Evolutionary conservation across 2,113 vertebrate genomes (phyloP).

Genomic region (Cyanoramphus novaezelandiae): DNA sequence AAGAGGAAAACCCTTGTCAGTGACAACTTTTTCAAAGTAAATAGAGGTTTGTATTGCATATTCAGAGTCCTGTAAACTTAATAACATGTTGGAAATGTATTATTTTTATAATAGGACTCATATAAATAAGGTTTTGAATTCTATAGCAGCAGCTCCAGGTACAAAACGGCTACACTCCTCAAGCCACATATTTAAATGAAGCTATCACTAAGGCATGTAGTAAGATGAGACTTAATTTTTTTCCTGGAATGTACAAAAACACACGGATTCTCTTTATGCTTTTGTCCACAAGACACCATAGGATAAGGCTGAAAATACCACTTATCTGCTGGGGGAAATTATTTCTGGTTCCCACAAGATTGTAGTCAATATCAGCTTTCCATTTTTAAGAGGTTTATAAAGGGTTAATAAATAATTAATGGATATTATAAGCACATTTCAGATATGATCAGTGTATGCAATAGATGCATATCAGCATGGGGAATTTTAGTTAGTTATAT

Average conservation of each 20-base stretch:
- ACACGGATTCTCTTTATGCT: background rate
- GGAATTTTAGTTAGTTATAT: background rate
- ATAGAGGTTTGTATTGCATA: background rate
- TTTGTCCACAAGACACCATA: background rate
- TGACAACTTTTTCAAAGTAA: background rate
- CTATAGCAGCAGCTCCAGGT: background rate
- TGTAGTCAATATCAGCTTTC: background rate
- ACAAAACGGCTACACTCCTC: background rate
- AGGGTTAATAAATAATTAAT: conserved; percentile 47
- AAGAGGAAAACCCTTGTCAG: background rate
- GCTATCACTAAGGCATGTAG: background rate
- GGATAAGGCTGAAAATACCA: background rate
- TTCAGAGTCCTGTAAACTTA: background rate
- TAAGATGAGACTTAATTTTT: background rate
- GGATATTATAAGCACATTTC: background rate
- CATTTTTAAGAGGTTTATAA: background rate
- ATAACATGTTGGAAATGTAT: background rate
- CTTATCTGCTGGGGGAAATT: background rate
- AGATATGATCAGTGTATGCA: conserved; percentile 17
- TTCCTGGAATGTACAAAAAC: background rate
- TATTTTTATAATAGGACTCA: background rate
- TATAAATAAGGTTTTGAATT: background rate
- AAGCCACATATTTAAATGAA: background rate
- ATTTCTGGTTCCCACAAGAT: background rate
- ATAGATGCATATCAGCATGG: background rate